Conservation (phyloP, 1,140 invertebrate genomes). For the Papilio aristodemus region DNA sequence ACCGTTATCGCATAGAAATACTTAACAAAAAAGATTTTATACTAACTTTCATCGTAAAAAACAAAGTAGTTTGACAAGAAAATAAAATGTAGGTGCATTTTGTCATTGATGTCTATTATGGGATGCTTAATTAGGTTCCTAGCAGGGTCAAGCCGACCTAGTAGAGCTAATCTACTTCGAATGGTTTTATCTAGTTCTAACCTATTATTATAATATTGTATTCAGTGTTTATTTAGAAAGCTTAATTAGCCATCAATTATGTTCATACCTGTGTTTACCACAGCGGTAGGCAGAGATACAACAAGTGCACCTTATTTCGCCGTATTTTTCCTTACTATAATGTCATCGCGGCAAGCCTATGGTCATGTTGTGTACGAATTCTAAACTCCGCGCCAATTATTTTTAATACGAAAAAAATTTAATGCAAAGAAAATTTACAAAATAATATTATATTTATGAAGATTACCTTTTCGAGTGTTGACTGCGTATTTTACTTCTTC, state of each 20-base stretch:
- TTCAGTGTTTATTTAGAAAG: too few relatives aligned
- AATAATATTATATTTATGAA: not conserved
- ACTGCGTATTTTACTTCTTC: conserved; percentile 83
- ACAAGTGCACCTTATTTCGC: too few relatives aligned
- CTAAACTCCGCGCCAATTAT: too few relatives aligned
- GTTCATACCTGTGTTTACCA: too few relatives aligned
- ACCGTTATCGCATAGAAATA: too few relatives aligned
- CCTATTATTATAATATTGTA: not conserved
- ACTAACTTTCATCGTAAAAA: too few relatives aligned
- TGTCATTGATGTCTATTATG: conserved; percentile 5
- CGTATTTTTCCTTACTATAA: too few relatives aligned
- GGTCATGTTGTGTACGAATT: too few relatives aligned
- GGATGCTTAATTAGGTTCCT: not conserved
- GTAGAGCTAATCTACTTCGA: not conserved
- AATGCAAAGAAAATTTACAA: not conserved
- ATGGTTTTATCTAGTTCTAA: not conserved
- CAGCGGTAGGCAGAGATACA: too few relatives aligned
- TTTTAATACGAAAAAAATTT: not conserved
- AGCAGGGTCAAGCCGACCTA: not conserved
- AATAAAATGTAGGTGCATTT: not conserved
- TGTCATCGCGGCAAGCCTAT: too few relatives aligned
- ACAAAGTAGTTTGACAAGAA: not conserved
- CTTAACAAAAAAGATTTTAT: too few relatives aligned
- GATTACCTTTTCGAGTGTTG: conserved; percentile 67
- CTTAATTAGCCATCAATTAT: too few relatives aligned